These are phyloP conservation scores for Corydoras maculifer DNA, from an alignment of 2,113 vertebrate genomes.

Conservation along the genomic window DNA sequence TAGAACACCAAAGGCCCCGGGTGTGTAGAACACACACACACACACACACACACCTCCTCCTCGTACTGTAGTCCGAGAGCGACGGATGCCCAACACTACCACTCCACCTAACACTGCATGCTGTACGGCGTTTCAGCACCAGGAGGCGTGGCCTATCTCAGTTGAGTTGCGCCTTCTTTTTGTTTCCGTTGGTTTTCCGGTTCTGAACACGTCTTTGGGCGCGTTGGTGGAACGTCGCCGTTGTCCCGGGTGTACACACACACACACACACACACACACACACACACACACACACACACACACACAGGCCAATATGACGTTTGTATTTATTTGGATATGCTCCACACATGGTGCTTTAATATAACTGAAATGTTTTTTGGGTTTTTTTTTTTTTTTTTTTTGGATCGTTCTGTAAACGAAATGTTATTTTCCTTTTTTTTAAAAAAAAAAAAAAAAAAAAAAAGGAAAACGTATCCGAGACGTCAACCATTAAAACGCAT, in stretches of 20 bases:
- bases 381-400: slow-evolving; percentile 24
- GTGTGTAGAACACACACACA: no score
- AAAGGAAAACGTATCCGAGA: not conserved
- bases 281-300: slow-evolving; percentile 27
- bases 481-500: slow-evolving; percentile 14
- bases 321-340: slow-evolving; percentile 73
- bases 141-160: slow-evolving; percentile 6
- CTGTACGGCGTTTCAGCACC: slow-evolving; percentile 5
- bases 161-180: slow-evolving; percentile 3
- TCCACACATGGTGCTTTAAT: slow-evolving; percentile 73
- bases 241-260: slow-evolving; percentile 30
- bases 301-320: slow-evolving; percentile 61
- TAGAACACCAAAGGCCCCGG: no score
- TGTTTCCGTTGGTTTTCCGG: not conserved
- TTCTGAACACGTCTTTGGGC: slow-evolving; percentile 5
- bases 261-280: slow-evolving; percentile 38
- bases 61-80: not conserved
- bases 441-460: slow-evolving; percentile 3
- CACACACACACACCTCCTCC: no score
- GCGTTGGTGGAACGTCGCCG: no score
- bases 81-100: slow-evolving; percentile 8
- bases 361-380: slow-evolving; percentile 52
- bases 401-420: slow-evolving; percentile 56
- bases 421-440: slow-evolving; percentile 53
- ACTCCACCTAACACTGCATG: slow-evolving; percentile 4